Conservation (phyloP, 2,113 vertebrate genomes). For the Limnothrissa miodon region DNA sequence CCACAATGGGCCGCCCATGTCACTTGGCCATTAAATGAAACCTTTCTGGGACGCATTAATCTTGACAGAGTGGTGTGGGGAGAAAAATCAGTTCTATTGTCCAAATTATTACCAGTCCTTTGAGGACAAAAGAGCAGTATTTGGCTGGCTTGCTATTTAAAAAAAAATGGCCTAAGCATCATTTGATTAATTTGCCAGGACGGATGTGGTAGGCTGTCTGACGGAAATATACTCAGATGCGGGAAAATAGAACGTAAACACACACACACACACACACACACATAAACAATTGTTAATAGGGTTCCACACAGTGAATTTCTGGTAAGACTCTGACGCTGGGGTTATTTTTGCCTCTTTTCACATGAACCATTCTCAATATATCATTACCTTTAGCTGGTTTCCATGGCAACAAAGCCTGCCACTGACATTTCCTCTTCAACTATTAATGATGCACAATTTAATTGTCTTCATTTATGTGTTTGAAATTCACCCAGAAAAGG, state of each 20-base stretch:
- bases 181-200: background rate
- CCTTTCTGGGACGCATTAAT: background rate
- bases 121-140: background rate
- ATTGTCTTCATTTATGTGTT: conserved; percentile 15
- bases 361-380: conserved; percentile 11
- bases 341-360: conserved; percentile 7
- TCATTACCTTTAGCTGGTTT: conserved; percentile 5
- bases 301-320: background rate
- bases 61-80: background rate
- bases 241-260: background rate
- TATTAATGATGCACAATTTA: conserved; percentile 16
- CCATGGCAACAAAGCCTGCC: conserved; percentile 9
- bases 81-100: background rate
- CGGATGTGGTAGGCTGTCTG: background rate
- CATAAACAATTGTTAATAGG: background rate
- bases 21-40: background rate
- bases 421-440: conserved; percentile 9
- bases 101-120: background rate
- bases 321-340: background rate
- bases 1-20: background rate
- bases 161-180: background rate
- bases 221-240: background rate
- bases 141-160: background rate
- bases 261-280: background rate
- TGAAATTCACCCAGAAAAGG: background rate